phyloP scores from a whole-genome alignment of 1,140 invertebrate species.

The Nasonia giraulti region DNA sequence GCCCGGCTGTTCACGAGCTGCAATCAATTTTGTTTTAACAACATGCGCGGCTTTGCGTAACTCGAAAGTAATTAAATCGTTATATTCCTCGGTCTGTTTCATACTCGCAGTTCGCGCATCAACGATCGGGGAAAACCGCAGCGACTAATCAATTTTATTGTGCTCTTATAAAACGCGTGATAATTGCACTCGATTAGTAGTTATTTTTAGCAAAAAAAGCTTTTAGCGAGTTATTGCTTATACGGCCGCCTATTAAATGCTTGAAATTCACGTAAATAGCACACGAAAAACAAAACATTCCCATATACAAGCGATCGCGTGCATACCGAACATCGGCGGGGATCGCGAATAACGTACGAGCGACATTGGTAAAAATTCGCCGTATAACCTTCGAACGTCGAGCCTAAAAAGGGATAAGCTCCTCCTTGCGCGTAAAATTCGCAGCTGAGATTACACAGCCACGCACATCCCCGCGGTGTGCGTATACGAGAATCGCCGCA shows the following conservation, averaged over 20 bases:
- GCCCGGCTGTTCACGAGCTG: too few species aligned
- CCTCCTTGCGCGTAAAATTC: neutral
- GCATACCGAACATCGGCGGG: too few species aligned
- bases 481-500: neutral
- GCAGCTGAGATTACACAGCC: neutral
- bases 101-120: neutral
- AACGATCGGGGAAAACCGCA: neutral
- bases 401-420: constrained; percentile 7
- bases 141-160: neutral
- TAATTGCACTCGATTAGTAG: neutral
- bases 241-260: too few species aligned
- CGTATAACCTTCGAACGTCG: constrained; percentile 2
- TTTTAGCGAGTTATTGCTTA: neutral
- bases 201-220: neutral
- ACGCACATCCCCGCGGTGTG: too few species aligned
- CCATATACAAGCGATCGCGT: neutral
- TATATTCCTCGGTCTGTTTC: neutral
- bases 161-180: too few species aligned
- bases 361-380: neutral
- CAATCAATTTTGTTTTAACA: constrained; percentile 4
- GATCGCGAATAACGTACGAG: too few species aligned
- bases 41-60: neutral
- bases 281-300: neutral
- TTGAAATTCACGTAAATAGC: too few species aligned
- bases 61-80: constrained; percentile 1